Evolutionary conservation across 1,140 invertebrate genomes (phyloP), one percentile per base, ranked within the genome.

Genomic region (Philopotamus ludificatus): DNA sequence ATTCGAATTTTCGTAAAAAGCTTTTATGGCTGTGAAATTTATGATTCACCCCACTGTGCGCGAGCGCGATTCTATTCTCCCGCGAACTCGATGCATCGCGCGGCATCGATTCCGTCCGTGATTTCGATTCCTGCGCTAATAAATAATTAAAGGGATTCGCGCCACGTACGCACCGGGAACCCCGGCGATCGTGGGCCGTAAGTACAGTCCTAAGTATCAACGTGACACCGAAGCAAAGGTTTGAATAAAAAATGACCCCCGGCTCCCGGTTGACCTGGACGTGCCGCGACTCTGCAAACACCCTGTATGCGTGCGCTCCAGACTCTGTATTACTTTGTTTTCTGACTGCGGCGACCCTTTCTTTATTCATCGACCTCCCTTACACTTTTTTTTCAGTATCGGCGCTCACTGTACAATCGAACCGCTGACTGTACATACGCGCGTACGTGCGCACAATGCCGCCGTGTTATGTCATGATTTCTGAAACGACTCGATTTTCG

Each of bases 241-340:
- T 25, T 57, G 54, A 57, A 57, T 57, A 57, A 57, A 57, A 57
- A 57, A 57, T 57, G 54, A 57, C 54, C 54, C 4, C 12, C 15
- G 47, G 9, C 18, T 16, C n/a, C 23, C n/a, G 47, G 54, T 57
- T 57, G 54, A 57, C 54, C 54, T 57, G 54, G 12, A 57, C 54
- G 54, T 57, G 54, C 26, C 7, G 34, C 7, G 54, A 57, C 54
- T 57, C 21, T 57, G n/a, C 54, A 57, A 57, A 57, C 54, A 57
- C 8, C 39, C 39, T 22, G 53, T 39, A 39, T 16, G 15, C 18
- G 16, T 20, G 54, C 41, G 42, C 3, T 21, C 23, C 39, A 57
- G 42, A 57, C 39, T 57, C 28, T 34, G 12, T 34, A 34, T 34
- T 34, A 34, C 28, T 7, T 34, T 34, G 28, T 7, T 34, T 7